Evolutionary conservation across 2,113 vertebrate genomes (phyloP).

Genomic region (Anolis sagrei): DNA sequence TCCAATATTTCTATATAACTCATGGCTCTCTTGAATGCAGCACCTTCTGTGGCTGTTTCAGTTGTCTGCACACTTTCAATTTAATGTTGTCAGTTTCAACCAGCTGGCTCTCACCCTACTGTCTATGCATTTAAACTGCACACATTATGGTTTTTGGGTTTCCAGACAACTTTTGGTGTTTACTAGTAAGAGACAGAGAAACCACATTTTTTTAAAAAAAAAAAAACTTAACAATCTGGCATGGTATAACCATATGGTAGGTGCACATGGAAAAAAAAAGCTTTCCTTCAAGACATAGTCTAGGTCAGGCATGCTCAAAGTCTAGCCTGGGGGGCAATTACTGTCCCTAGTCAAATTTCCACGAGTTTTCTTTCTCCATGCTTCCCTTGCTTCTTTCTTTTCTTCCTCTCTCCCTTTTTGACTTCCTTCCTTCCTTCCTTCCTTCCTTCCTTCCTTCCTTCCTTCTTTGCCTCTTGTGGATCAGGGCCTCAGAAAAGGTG

Average conservation of each 20-base stretch:
- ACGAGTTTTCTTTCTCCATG: too few species aligned
- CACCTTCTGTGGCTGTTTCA: neutral
- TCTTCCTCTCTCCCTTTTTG: too few species aligned
- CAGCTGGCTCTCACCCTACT: conserved; percentile 20
- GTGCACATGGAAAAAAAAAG: neutral
- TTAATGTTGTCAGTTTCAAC: conserved; percentile 2
- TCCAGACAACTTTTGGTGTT: neutral
- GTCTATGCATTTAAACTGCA: conserved; percentile 31
- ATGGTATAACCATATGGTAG: neutral
- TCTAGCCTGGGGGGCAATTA: too few species aligned
- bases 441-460: too few species aligned
- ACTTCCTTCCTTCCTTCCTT: too few species aligned
- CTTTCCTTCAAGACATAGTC: neutral
- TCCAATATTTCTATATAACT: neutral
- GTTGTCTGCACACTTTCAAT: neutral
- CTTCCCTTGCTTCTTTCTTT: too few species aligned
- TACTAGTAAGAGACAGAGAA: neutral
- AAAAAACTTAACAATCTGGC: neutral
- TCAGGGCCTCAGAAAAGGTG: too few species aligned
- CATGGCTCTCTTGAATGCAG: neutral
- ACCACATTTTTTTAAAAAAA: neutral
- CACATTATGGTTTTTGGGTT: conserved; percentile 1
- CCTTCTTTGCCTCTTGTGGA: too few species aligned
- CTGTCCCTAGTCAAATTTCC: too few species aligned
- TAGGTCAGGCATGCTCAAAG: too few species aligned